Evolutionary conservation across 2,797 vertebrate species (phyloP).

Genomic region (Fundulus diaphanus): DNA sequence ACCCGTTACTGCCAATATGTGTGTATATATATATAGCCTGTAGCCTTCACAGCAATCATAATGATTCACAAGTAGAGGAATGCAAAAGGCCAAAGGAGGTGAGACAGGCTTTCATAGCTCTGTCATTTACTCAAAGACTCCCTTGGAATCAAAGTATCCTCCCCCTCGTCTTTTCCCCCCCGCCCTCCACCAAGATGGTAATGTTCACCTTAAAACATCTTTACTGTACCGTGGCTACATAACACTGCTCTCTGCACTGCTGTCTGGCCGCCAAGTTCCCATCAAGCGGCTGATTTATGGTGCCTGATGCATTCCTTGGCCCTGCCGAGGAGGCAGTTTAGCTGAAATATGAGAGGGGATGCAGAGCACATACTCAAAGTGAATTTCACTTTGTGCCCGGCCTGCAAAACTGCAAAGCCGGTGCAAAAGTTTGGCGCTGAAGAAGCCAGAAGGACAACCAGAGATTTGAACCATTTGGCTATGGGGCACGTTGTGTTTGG

Average conservation of each 20-base stretch:
- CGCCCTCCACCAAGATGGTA: slow-evolving; percentile 81
- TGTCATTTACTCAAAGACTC: slow-evolving; percentile 70
- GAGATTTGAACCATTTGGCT: slow-evolving; percentile 58
- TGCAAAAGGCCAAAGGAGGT: slow-evolving; percentile 62
- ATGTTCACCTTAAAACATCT: slow-evolving; percentile 93
- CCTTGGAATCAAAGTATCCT: slow-evolving; percentile 68
- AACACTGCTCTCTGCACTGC: slow-evolving; percentile 82
- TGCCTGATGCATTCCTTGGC: slow-evolving; percentile 91
- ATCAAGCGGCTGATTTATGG: slow-evolving; percentile 95
- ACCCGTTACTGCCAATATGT: neutral
- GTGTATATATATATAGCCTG: slow-evolving; percentile 28
- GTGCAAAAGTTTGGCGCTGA: slow-evolving; percentile 22
- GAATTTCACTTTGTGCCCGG: slow-evolving; percentile 85
- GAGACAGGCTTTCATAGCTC: slow-evolving; percentile 68
- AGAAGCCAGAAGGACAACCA: slow-evolving; percentile 37
- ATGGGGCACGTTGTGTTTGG: slow-evolving; percentile 48
- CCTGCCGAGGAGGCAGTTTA: slow-evolving; percentile 88
- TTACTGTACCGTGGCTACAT: slow-evolving; percentile 81
- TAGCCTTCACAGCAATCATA: slow-evolving; percentile 58
- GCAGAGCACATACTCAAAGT: slow-evolving; percentile 84
- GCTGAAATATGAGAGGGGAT: slow-evolving; percentile 93
- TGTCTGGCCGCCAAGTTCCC: slow-evolving; percentile 91
- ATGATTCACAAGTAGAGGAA: slow-evolving; percentile 68
- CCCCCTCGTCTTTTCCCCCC: slow-evolving; percentile 66
- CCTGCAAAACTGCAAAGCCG: slow-evolving; percentile 33